Percentiles rank a stretch among this genome's conserved stretches.
These are phyloP conservation scores for Hypanus sabinus DNA, from an alignment of 2,113 vertebrate genomes.

Conservation along the genomic window DNA sequence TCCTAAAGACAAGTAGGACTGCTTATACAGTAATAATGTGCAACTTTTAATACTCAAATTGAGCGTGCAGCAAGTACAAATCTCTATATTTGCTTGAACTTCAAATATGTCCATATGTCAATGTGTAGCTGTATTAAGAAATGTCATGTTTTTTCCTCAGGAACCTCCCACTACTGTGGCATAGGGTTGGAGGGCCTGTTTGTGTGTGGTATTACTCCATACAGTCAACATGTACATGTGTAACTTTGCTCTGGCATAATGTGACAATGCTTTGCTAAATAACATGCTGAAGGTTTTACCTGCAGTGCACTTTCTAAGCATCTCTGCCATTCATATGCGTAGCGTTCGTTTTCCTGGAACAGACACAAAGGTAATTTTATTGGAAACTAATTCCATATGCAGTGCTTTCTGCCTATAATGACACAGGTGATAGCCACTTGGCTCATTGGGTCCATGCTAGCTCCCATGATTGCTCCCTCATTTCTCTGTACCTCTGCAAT, in stretches of 20 bases:
- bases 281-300: conserved; percentile 54
- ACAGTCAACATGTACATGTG: not conserved
- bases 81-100: too few relatives aligned
- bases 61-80: not conserved
- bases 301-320: conserved; percentile 87
- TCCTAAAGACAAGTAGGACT: too few relatives aligned
- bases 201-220: not conserved
- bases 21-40: not conserved
- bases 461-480: too few relatives aligned
- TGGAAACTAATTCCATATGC: not conserved
- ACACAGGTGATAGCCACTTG: too few relatives aligned
- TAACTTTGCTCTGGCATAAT: not conserved
- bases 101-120: not conserved
- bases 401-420: too few relatives aligned
- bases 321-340: conserved; percentile 92
- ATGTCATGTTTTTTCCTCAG: too few relatives aligned
- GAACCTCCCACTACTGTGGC: not conserved
- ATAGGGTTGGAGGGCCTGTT: too few relatives aligned
- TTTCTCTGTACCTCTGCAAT: too few relatives aligned
- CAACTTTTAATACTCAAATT: not conserved
- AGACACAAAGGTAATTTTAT: conserved; percentile 39
- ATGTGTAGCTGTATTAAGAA: not conserved
- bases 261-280: too few relatives aligned
- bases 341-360: conserved; percentile 86
- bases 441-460: too few relatives aligned